Percentiles rank a stretch among this genome's conserved stretches.
phyloP scores from a whole-genome alignment of 2,888 invertebrate genomes.

The Caenorhabditis sp. region DNA sequence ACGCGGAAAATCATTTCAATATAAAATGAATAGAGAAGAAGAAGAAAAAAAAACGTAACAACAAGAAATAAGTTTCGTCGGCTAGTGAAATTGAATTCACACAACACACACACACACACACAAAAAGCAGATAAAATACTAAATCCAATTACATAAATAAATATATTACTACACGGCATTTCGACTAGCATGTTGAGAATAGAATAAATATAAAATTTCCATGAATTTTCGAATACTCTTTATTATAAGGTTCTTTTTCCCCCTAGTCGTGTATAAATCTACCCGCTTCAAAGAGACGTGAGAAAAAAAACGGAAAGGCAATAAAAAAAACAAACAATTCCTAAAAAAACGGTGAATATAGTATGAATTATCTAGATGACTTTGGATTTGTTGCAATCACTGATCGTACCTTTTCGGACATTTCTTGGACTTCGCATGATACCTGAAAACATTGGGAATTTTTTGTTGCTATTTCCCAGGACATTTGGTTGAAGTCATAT shows the following conservation, averaged over 20 bases:
- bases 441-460: conserved; percentile 29
- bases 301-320: not conserved
- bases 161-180: not conserved
- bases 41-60: too few species aligned
- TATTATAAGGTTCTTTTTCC: not conserved
- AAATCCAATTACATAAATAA: not conserved
- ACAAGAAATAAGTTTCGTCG: too few species aligned
- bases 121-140: not conserved
- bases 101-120: not conserved
- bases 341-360: not conserved
- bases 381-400: conserved; percentile 10
- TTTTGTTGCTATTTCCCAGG: not conserved
- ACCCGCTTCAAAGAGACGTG: not conserved
- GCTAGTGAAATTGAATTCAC: not conserved
- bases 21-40: not conserved
- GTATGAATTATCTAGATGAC: not conserved
- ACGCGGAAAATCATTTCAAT: not conserved
- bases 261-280: not conserved
- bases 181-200: not conserved
- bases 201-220: not conserved
- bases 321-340: not conserved
- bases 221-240: not conserved
- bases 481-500: too few species aligned
- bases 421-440: conserved; percentile 46
- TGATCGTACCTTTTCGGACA: conserved; percentile 49